Base-by-base conservation (phyloP, 2,113 vertebrate species). In the Cavia aperea region DNA sequence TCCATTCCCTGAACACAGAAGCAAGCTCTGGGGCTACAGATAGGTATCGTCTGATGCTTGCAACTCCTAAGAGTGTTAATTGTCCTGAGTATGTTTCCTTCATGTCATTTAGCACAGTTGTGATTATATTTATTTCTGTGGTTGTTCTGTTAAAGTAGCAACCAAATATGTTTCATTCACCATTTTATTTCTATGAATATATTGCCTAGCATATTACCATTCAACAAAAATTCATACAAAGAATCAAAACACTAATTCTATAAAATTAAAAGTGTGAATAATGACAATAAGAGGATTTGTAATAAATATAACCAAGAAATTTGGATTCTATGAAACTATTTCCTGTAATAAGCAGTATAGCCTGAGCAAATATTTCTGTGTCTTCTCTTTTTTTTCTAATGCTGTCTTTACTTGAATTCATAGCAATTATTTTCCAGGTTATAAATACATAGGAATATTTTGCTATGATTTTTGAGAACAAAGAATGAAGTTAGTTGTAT, bases 401-500 rank as follows among this genome's bases (percentile, higher is more conserved):
- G 33, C 56, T 88, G 1, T 39, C 51, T 93, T 88, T 49, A 36
- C 56, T 93, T 89, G 43, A 89, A 79, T 58, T 89, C 19, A 58
- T 94, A 82, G 78, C 10, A 65, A 0, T 58, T 72, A 24, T 87
- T 83, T 81, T 49, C 10, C 11, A 78, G 6, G 31, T 66, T 11
- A 31, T 82, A 39, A 39, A 49, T 43, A 4, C 73, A 63, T 31
- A 58, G 11, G 54, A 92, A n/a, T 93, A 87, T 78, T 75, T 88
- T 51, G 33, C 1, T 79, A 93, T 86, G 63, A 65, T 94, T 88
- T 68, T 58, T 63, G 70, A 94, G 46, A 70, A 85, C 81, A 63
- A 33, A 81, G 31, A 29, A 86, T 86, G 54, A 58, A 31, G 24
- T 51, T 36, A 81, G 54, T 81, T 81, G 19, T 43, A n/a, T n/a